A percentile compares a stretch with the other conserved stretches of the same genome.
Conservation (phyloP, 2,797 vertebrate genomes). For the Anabacerthia variegaticeps region DNA sequence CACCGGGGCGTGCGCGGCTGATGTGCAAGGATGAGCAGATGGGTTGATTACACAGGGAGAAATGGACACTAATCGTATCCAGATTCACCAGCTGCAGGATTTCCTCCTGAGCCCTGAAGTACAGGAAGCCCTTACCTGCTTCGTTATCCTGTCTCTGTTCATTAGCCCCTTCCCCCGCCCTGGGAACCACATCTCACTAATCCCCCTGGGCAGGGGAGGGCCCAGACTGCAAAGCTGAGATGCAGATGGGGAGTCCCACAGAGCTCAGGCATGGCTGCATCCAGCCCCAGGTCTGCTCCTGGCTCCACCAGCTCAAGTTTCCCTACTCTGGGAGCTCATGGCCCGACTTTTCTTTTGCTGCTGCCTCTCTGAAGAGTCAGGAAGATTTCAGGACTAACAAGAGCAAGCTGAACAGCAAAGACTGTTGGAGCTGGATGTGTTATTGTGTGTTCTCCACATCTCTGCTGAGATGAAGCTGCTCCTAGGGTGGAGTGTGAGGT, state of each 20-base stretch:
- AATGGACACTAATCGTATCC: constrained; percentile 56
- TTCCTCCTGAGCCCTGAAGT: constrained; percentile 49
- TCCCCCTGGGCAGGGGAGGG: not conserved
- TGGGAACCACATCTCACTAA: constrained; percentile 11
- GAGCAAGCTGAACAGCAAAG: not conserved
- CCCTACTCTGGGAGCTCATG: not conserved
- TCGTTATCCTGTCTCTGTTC: constrained; percentile 51
- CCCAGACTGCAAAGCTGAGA: not conserved
- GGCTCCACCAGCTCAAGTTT: not conserved
- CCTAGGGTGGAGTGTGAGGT: not conserved
- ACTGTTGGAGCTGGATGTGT: not conserved
- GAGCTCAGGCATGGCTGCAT: not conserved
- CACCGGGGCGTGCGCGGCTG: not conserved
- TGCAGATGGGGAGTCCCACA: not conserved
- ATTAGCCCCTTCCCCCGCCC: constrained; percentile 9
- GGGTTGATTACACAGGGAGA: constrained; percentile 50
- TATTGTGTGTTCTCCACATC: rapidly evolving
- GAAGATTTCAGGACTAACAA: not conserved
- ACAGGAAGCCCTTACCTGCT: constrained; percentile 63
- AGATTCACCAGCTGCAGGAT: constrained; percentile 64
- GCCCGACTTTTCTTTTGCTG: not conserved
- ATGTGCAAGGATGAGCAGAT: constrained; percentile 25
- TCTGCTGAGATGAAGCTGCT: not conserved
- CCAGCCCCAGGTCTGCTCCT: not conserved
- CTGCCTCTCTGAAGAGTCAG: not conserved